Conservation (phyloP, 2,888 invertebrate species). For the Ellobium chinense region DNA sequence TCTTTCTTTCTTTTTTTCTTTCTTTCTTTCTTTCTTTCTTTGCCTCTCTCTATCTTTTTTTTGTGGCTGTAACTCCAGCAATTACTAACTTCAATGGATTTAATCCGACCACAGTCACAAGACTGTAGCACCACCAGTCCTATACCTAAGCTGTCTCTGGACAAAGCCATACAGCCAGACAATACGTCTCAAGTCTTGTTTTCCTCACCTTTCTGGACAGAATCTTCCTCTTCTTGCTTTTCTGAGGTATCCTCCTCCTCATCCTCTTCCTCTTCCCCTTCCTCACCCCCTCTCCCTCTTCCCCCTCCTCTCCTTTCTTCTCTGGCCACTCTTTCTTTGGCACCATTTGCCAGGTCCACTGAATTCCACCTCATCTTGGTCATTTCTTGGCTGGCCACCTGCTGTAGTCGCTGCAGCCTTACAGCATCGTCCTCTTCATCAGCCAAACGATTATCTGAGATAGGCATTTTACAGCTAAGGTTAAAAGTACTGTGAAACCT, state of each 20-base stretch:
- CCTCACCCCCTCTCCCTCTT: constrained; percentile 21
- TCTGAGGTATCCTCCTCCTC: constrained; percentile 29
- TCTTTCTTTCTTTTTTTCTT: constrained; percentile 45
- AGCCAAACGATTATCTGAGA: constrained; percentile 35
- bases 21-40: neutral
- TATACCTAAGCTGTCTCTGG: too few relatives aligned
- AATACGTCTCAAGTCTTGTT: too few relatives aligned
- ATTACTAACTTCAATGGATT: too few relatives aligned
- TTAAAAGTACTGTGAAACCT: too few relatives aligned
- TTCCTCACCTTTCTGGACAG: constrained; percentile 19
- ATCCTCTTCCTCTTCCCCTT: constrained; percentile 45
- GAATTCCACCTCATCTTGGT: constrained; percentile 7
- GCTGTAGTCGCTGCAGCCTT: constrained; percentile 43
- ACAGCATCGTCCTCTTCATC: constrained; percentile 30
- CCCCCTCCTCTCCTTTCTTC: constrained; percentile 9
- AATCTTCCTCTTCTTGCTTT: neutral
- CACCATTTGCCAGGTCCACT: constrained; percentile 17
- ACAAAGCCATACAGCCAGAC: too few relatives aligned
- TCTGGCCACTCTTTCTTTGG: constrained; percentile 14
- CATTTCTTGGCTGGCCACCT: constrained; percentile 47
- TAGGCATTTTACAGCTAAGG: too few relatives aligned
- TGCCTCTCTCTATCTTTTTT: too few relatives aligned
- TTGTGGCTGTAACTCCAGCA: too few relatives aligned
- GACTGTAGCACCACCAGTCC: too few relatives aligned
- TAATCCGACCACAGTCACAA: too few relatives aligned